phyloP scores from a whole-genome alignment of 2,113 vertebrate genomes.

The Mixornis gularis region DNA sequence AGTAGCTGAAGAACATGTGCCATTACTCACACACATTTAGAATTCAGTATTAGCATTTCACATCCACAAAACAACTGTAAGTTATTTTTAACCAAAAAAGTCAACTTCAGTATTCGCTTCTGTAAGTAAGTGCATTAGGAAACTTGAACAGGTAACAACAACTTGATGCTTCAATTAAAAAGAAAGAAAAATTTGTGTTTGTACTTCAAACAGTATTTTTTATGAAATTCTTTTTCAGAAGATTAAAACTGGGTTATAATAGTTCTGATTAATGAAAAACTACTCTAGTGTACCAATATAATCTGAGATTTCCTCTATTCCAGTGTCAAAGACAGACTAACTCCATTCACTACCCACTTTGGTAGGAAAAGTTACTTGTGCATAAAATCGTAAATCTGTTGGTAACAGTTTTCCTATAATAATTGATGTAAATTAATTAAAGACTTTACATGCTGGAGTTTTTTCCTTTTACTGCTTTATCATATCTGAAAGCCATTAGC shows the following conservation, averaged over 20 bases:
- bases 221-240: neutral
- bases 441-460: accelerated
- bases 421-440: neutral
- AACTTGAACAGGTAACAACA: neutral
- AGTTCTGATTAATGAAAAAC: neutral
- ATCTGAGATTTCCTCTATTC: neutral
- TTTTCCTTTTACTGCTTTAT: neutral
- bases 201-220: neutral
- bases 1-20: neutral
- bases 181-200: neutral
- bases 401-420: neutral
- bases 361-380: neutral
- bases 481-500: neutral
- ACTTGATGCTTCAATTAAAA: neutral
- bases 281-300: neutral
- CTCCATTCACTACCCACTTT: neutral
- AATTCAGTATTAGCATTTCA: neutral
- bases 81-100: neutral
- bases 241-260: neutral
- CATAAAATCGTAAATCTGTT: neutral
- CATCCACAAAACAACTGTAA: neutral
- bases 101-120: neutral
- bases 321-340: neutral
- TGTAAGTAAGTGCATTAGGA: neutral
- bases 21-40: neutral